Percentiles rank a stretch among this genome's conserved stretches.
Evolutionary conservation across 1,140 invertebrate species (phyloP).

Genomic region (Trialeurodes vaporariorum): DNA sequence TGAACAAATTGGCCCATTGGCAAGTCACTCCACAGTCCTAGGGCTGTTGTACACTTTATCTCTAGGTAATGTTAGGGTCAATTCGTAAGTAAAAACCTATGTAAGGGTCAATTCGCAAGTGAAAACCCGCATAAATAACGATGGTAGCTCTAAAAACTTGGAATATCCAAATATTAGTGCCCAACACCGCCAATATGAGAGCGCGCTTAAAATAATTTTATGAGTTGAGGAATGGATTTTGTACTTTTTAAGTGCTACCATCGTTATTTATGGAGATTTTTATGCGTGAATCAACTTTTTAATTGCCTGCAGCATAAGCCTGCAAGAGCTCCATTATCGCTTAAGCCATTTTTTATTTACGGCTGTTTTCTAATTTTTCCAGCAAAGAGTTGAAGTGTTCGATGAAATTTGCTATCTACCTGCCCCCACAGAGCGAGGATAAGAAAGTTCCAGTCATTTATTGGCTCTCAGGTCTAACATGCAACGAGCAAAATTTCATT

Average conservation of each 20-base stretch:
- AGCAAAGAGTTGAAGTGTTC: constrained; percentile 67
- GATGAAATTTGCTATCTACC: constrained; percentile 87
- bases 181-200: too few species aligned
- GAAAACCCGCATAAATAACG: too few species aligned
- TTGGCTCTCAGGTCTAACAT: constrained; percentile 88
- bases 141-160: too few species aligned
- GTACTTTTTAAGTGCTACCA: background rate
- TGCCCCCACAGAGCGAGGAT: constrained; percentile 64
- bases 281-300: too few species aligned
- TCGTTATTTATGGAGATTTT: too few species aligned
- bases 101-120: too few species aligned
- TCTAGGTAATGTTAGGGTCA: too few species aligned
- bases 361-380: constrained; percentile 26
- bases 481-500: constrained; percentile 93
- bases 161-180: too few species aligned
- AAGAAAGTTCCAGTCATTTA: constrained; percentile 68
- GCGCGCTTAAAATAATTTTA: constrained; percentile 1
- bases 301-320: background rate
- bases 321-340: constrained; percentile 4
- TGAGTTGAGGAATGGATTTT: background rate
- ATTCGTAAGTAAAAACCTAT: too few species aligned
- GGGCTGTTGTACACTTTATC: too few species aligned
- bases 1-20: too few species aligned
- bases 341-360: constrained; percentile 5
- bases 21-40: too few species aligned